These are phyloP conservation scores for Lathamus discolor DNA, from an alignment of 2,113 vertebrate species.

Conservation along the genomic window DNA sequence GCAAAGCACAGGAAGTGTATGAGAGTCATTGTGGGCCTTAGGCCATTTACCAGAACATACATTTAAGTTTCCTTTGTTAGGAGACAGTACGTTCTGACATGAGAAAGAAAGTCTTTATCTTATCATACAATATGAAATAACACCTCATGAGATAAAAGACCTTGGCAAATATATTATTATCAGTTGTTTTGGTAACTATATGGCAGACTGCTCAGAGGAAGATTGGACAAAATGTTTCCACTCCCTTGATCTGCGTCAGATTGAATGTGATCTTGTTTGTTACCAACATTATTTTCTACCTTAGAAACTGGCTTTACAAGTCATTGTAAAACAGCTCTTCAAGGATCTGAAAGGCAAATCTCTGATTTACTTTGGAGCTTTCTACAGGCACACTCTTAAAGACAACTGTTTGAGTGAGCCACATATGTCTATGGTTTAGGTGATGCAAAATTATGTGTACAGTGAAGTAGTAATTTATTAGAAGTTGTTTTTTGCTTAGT, in stretches of 20 bases:
- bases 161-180: neutral
- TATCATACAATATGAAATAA: neutral
- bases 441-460: neutral
- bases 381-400: neutral
- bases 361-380: neutral
- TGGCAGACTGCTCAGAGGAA: neutral
- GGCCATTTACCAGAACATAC: neutral
- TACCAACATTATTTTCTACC: neutral
- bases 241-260: neutral
- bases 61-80: neutral
- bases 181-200: neutral
- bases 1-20: neutral
- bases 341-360: neutral
- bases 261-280: neutral
- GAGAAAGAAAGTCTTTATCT: neutral
- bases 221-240: neutral
- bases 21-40: neutral
- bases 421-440: neutral
- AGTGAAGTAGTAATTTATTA: neutral
- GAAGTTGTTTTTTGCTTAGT: neutral
- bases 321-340: neutral
- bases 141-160: neutral
- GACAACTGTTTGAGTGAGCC: neutral
- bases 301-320: neutral
- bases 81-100: neutral